Conservation (phyloP, 1,140 invertebrate species). For the Achatina immaculata region DNA sequence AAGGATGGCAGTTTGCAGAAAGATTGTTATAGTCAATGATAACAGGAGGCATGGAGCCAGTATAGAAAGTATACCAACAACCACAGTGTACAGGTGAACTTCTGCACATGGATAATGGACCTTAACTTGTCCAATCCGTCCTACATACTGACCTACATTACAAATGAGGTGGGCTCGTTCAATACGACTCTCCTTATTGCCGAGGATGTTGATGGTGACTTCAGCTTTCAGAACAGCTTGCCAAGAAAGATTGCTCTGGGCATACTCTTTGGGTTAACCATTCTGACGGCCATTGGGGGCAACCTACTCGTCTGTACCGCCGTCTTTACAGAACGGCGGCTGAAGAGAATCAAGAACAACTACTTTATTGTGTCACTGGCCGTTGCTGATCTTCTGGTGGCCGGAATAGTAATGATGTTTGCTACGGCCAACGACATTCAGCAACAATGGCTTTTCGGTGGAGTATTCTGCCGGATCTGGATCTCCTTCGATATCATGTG, state of each 20-base stretch:
- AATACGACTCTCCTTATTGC: neutral
- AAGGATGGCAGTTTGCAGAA: too few relatives aligned
- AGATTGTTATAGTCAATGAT: too few relatives aligned
- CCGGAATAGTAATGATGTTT: constrained; percentile 81
- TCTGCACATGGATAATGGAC: constrained; percentile 2
- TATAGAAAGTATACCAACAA: too few relatives aligned
- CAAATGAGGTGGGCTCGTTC: neutral
- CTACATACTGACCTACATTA: neutral
- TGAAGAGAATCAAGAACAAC: constrained; percentile 89
- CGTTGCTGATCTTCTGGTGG: constrained; percentile 93
- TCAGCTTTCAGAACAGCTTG: neutral
- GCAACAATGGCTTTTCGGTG: constrained; percentile 94
- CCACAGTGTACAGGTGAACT: too few relatives aligned
- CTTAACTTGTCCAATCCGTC: neutral
- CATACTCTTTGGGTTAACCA: constrained; percentile 60
- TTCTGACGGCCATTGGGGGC: constrained; percentile 90
- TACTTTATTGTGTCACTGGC: constrained; percentile 95
- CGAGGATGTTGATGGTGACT: neutral
- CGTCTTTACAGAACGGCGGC: constrained; percentile 92
- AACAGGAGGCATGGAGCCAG: too few relatives aligned
- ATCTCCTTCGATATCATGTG: constrained; percentile 99
- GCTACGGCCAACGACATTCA: constrained; percentile 73
- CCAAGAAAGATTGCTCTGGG: constrained; percentile 47
- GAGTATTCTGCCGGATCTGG: constrained; percentile 97
- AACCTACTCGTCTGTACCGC: constrained; percentile 95